Base-by-base conservation (phyloP, 2,888 invertebrate genomes). In the Pristionchus exspectatus region DNA sequence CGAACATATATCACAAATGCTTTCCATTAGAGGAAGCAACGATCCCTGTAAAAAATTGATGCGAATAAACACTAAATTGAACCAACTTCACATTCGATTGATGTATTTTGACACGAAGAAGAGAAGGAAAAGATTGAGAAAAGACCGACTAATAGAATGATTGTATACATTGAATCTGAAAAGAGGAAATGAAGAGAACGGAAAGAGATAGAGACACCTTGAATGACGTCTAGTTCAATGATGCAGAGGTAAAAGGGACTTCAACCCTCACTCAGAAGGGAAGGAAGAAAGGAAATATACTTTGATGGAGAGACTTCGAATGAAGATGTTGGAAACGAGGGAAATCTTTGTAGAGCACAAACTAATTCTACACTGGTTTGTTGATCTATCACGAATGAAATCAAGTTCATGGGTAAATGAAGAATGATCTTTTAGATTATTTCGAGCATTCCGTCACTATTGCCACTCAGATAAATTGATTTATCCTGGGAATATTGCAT, bases 231-330 rank as follows among this genome's bases (percentile, higher is more conserved):
- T 3, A 27, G 27, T 9, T 66, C 72, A 72, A 12, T 72, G 72
- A 72, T 33, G 72, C 72, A 72, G 72, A 72, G 10, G 59, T 18
- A 59, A 59, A 24, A 59, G 33, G 72, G 33, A 33, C 16, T 27
- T 66, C 66, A 66, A 66, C 66, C 27, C 66, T 27, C 66, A 66
- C 66, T 33, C 16, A 27, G 72, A 72, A 72, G 30, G 30, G 30
- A 72, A 16, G 72, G 72, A 27, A 33, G 27, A 50, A 27, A 30
- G 33, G 72, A 33, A 33, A 33, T n/a, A 72, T 72, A 72, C 72
- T 72, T 72, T 72, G 33, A 72, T 18, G 72, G 72, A 72, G 72
- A 69, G 27, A 69, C 12, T n/a, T 69, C 24, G 27, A 69, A 69
- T 27, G 12, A 24, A 69, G 7, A 69, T 72, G 18, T 18, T 18